Percentiles rank a stretch among this genome's conserved stretches.
phyloP scores from a whole-genome alignment of 1,140 invertebrate genomes.

The Calephelis nemesis region DNA sequence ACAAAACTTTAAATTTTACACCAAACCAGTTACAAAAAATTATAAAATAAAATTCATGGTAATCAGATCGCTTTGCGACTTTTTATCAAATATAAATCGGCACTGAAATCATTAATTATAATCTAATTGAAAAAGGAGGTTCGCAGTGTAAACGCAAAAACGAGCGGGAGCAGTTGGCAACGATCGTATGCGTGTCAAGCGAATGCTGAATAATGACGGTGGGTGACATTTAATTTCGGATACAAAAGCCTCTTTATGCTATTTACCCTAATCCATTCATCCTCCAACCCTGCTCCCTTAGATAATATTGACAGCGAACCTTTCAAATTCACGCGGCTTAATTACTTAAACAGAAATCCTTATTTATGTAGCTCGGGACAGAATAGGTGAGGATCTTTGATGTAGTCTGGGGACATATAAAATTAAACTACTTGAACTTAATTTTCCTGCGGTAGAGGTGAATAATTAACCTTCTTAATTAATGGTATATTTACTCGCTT shows the following conservation, averaged over 20 bases:
- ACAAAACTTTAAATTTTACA: too few relatives aligned
- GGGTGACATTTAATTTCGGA: constrained; percentile 74
- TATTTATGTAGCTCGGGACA: constrained; percentile 1
- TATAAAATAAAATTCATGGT: too few relatives aligned
- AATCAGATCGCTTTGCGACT: too few relatives aligned
- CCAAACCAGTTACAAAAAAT: too few relatives aligned
- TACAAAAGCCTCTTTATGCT: constrained; percentile 75
- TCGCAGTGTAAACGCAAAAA: constrained; percentile 4
- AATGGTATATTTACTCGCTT: too few relatives aligned
- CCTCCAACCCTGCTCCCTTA: constrained; percentile 33
- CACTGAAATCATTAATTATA: too few relatives aligned
- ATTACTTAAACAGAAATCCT: constrained; percentile 38
- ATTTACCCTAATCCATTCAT: constrained; percentile 74
- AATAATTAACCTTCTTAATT: not conserved
- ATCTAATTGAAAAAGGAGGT: constrained; percentile 4
- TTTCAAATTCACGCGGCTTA: constrained; percentile 57
- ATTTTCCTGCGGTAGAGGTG: not conserved
- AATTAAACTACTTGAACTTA: not conserved
- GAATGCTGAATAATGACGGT: constrained; percentile 66
- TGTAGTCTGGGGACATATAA: not conserved
- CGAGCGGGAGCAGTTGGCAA: not conserved
- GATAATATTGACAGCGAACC: constrained; percentile 63
- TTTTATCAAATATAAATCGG: too few relatives aligned
- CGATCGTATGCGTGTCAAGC: constrained; percentile 44
- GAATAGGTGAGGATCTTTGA: constrained; percentile 1